Percentiles rank a stretch among this genome's conserved stretches.
Evolutionary conservation across 35 echinoderm and acorn worm species (phyloP).

Genomic region (Ophiothrix spiculata): DNA sequence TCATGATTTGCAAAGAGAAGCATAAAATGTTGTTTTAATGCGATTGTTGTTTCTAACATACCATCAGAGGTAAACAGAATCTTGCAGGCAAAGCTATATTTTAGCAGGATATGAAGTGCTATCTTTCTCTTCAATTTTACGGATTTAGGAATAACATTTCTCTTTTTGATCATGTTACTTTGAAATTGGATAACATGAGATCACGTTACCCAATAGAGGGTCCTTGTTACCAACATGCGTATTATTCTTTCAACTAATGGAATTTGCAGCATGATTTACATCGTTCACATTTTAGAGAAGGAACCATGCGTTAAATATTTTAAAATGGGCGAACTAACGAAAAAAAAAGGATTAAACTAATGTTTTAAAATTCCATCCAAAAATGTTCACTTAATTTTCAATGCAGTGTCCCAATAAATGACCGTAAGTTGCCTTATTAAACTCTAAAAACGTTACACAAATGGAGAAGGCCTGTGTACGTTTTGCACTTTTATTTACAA

Average conservation of each 20-base stretch:
- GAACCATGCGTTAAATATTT: too few relatives aligned
- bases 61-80: background rate
- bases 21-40: too few relatives aligned
- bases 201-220: background rate
- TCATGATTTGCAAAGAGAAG: too few relatives aligned
- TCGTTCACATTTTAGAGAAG: too few relatives aligned
- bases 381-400: too few relatives aligned
- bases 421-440: too few relatives aligned
- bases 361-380: too few relatives aligned
- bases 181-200: background rate
- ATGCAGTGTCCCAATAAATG: too few relatives aligned
- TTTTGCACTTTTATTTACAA: conserved; percentile 1
- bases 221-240: background rate
- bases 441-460: too few relatives aligned
- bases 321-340: too few relatives aligned
- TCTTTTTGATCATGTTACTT: background rate
- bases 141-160: background rate
- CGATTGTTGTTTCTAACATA: background rate
- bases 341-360: too few relatives aligned
- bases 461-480: background rate
- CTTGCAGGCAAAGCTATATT: background rate
- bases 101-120: background rate
- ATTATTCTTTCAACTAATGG: background rate
- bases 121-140: background rate
- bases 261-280: background rate